Evolutionary conservation across 53 echinoderm and acorn worm species (phyloP).

Genomic region (Antedon mediterranea): DNA sequence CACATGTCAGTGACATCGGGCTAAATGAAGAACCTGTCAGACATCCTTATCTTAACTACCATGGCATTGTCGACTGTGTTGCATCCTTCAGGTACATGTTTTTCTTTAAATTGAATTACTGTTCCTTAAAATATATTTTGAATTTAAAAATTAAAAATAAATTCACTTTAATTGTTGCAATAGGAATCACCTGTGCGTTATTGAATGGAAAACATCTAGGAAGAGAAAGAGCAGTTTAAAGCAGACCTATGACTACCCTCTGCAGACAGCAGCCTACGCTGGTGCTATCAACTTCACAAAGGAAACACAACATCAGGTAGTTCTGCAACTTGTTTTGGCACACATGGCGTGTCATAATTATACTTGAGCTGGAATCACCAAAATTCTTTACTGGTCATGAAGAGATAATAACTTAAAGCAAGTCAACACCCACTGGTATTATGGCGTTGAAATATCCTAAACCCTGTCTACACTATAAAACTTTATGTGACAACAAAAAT

Average conservation of each 20-base stretch:
- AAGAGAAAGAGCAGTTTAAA: slow-evolving; percentile 31
- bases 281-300: slow-evolving; percentile 62
- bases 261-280: slow-evolving; percentile 45
- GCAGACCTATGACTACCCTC: slow-evolving; percentile 30
- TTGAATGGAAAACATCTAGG: slow-evolving; percentile 60
- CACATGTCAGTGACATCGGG: slow-evolving; percentile 5
- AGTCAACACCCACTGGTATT: too few species aligned
- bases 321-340: not conserved
- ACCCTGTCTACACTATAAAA: too few species aligned
- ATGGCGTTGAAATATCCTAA: too few species aligned
- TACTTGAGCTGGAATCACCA: too few species aligned
- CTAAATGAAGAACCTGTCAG: slow-evolving; percentile 18
- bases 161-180: not conserved
- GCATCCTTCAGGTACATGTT: slow-evolving; percentile 37
- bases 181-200: slow-evolving; percentile 40
- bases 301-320: slow-evolving; percentile 19
- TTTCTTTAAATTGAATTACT: not conserved
- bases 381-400: too few species aligned
- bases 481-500: too few species aligned
- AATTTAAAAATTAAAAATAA: too few species aligned
- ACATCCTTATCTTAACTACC: slow-evolving; percentile 41
- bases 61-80: slow-evolving; percentile 43
- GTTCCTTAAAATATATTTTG: too few species aligned
- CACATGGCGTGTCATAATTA: not conserved
- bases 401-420: too few species aligned